Evolutionary conservation across 92 coral and sea anemone genomes (phyloP).

Genomic region (Zoanthus solanderi): DNA sequence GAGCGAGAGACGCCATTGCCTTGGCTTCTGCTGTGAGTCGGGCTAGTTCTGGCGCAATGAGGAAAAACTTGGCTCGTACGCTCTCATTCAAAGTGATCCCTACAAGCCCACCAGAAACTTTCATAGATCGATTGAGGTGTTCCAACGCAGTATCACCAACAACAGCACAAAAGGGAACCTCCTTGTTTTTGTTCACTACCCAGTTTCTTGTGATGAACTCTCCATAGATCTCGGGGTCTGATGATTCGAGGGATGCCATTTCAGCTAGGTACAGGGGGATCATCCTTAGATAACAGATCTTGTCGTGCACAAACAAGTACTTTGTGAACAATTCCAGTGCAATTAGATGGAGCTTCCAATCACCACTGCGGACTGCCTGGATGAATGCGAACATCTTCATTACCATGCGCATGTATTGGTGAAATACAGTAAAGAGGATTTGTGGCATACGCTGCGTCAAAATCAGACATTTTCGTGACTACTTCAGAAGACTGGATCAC

Average conservation of each 20-base stretch:
- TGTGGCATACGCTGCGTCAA: constrained; percentile 27
- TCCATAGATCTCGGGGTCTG: constrained; percentile 61
- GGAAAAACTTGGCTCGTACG: background rate
- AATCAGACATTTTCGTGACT: constrained; percentile 38
- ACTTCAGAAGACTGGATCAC: constrained; percentile 40
- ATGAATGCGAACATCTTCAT: constrained; percentile 46
- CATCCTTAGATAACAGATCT: constrained; percentile 55
- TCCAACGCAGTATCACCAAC: constrained; percentile 53
- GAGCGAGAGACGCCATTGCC: background rate
- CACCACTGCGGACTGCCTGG: constrained; percentile 36
- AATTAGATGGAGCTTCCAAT: constrained; percentile 36
- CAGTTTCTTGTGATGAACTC: constrained; percentile 65
- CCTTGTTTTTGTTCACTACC: constrained; percentile 65
- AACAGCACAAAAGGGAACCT: constrained; percentile 63
- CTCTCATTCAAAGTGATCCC: too few species aligned
- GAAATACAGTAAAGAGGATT: constrained; percentile 18
- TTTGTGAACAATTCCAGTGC: constrained; percentile 59
- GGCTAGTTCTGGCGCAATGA: constrained; percentile 32
- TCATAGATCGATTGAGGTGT: constrained; percentile 16
- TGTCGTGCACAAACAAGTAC: constrained; percentile 60
- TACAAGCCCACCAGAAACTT: constrained; percentile 11
- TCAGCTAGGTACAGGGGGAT: constrained; percentile 66
- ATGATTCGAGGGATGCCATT: constrained; percentile 50
- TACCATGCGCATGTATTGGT: constrained; percentile 55
- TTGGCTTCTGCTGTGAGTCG: constrained; percentile 6